Evolutionary conservation across 30 jellyfish, hydroid and myxozoan genomes (phyloP), one percentile per base, ranked within the genome.

Genomic region (Turritopsis rubra): DNA sequence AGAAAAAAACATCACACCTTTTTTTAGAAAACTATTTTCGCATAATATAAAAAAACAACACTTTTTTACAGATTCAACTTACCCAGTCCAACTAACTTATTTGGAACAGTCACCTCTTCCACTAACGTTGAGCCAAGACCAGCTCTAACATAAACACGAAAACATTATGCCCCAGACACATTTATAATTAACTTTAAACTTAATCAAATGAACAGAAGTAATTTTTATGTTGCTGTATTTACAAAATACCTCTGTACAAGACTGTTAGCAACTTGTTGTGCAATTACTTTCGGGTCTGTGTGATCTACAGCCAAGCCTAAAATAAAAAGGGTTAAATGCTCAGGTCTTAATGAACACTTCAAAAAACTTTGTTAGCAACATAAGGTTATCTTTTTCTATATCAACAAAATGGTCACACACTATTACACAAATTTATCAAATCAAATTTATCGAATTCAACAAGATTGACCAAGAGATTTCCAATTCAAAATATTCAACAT

Each of bases 101-200:
- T 91, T 13, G 97, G 97, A 20, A 91, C 82, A 28, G 84, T 82
- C 65, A 91, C 91, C 65, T 91, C 97, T 80, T 91, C 97, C 20
- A 91, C 97, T 16, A 83, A 85, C 96, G 88, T 91, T 28, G 97
- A 91, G 3, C 97, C 97, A 83, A 91, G 92, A 21, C 97, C 97
- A 75, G 97, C 97, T 76, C 97, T 90, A 86, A 81, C 76, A 26
- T 16, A 8, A 71, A 84, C 13, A 68, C 65, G 52, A 28, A 20
- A 28, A 16, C 24, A 41, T 41, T 41, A 41, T 41, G 28, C 20
- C 7, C 85, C 28, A 20, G 4, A 20, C 24, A 16, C 8, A 21
- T 21, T 23, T 28, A 3, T 21, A 7, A 66, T 66, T 17, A 66
- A 8, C 76, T n/a, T 66, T 8, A 66, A n/a, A 66, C 8, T 3